Base-by-base conservation (phyloP, 2,113 vertebrate genomes). In the Madoqua kirkii region DNA sequence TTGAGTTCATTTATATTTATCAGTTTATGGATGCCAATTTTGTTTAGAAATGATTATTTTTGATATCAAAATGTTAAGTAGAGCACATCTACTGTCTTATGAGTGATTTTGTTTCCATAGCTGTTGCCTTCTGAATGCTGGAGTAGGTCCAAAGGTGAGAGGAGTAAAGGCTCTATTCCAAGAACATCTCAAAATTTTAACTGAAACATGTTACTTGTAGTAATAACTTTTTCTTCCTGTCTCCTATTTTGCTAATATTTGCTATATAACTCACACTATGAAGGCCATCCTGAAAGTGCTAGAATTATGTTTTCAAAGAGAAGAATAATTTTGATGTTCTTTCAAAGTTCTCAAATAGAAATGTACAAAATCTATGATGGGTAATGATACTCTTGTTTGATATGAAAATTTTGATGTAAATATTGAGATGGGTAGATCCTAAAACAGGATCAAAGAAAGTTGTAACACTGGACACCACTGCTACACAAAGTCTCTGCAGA, bases 401-500 rank as follows among this genome's bases (percentile, higher is more conserved):
- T 76, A 57, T 95, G 64, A 98, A 98, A 97, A 91, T 95, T 91
- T 95, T 60, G n/a, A 89, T 97, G 89, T 55, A 96, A 13, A 96
- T 97, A 96, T 9, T 21, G 88, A 86, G 76, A 57, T 13, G 96
- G 17, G 86, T 96, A 97, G 79, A 92, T 96, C 91, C 93, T 97
- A 86, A 87, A 89, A 87, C 21, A 97, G 97, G 97, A 98, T 98
- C 89, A 98, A 96, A 98, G 95, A 95, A 98, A 98, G 92, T 91
- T 95, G 60, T 94, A 98, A 98, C 96, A 89, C 4, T 25, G 98
- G 90, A 97, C 29, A 71, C 94, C 88, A 85, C 40, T 98, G 67
- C 84, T 97, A 71, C 23, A 94, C 90, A 93, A 4, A 45, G 93
- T 89, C 94, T 97, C 97, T 96, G 97, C 19, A 62, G 59, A 98